Conservation (phyloP, 2,113 vertebrate genomes). For the Thalassarche chlororhynchos region DNA sequence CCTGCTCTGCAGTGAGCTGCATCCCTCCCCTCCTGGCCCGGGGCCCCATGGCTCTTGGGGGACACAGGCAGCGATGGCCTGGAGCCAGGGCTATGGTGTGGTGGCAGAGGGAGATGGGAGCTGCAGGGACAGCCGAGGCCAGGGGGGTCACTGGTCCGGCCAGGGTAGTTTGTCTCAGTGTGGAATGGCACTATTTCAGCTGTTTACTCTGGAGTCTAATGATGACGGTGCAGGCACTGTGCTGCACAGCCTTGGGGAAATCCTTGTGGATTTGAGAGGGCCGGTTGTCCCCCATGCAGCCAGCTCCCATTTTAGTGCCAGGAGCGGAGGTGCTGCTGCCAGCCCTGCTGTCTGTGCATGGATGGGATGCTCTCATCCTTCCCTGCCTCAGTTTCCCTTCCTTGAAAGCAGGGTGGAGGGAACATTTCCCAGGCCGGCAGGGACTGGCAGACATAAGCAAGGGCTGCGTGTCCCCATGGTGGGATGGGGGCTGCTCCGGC, state of each 20-base stretch:
- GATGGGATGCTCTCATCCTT: neutral
- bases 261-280: neutral
- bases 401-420: neutral
- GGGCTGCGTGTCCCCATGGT: accelerated
- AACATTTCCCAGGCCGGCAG: neutral
- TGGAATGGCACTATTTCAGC: neutral
- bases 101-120: neutral
- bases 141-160: neutral
- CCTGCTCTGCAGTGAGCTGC: neutral
- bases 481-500: neutral
- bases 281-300: neutral
- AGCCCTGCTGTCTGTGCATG: accelerated
- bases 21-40: neutral
- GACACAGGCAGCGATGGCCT: neutral
- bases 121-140: neutral
- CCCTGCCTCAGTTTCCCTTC: slow-evolving; percentile 27
- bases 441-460: accelerated
- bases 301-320: neutral
- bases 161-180: neutral
- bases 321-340: neutral
- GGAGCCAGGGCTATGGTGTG: neutral
- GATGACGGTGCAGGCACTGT: neutral
- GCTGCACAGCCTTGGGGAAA: neutral
- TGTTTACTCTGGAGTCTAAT: neutral
- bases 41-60: accelerated